Base-by-base conservation (phyloP, 2,888 invertebrate species). In the Kuschelorhynchus macadamiae region DNA sequence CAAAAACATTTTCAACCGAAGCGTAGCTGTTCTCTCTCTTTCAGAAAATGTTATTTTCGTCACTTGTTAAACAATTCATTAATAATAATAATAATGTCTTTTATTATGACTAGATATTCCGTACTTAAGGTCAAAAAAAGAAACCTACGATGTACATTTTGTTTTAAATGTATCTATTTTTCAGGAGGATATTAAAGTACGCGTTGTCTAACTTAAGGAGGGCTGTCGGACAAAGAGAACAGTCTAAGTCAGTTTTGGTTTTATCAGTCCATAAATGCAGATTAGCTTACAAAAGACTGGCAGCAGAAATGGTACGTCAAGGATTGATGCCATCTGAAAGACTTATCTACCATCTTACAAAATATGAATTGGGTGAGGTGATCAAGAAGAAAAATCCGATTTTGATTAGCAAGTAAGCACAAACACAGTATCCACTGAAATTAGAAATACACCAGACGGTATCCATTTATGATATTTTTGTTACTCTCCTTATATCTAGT, bases 281-380 rank as follows among this genome's bases (percentile, higher is more conserved):
- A 69, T 75, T 87, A 47, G 90, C 88, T 0, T 88, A 88, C 71
- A 82, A 86, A 39, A 80, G 83, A 21, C 81, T 93, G 17, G 91
- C 87, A 0, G 77, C 83, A 2, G 76, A 88, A 59, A 85, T 94
- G 85, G 87, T 87, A 0, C 75, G 80, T 11, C 87, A 88, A 73
- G 91, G 91, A 76, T 83, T 86, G 30, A 77, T 94, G 46, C 92
- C 93, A 0, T 85, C 89, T 50, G 79, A 82, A 17, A 88, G 90
- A 18, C 83, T 93, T 0, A 82, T 93, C 30, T 92, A 88, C 81
- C 91, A 88, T 82, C 85, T 94, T 74, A 88, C 91, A 0, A 84
- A 88, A 39, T 77, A 85, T 11, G 94, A 95, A 82, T 85, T 94
- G 11, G 84, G 84, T 1, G 78, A 82, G 20, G 84, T 92, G 9